phyloP scores from a whole-genome alignment of 2,888 invertebrate genomes.

The Brachyptera risi region DNA sequence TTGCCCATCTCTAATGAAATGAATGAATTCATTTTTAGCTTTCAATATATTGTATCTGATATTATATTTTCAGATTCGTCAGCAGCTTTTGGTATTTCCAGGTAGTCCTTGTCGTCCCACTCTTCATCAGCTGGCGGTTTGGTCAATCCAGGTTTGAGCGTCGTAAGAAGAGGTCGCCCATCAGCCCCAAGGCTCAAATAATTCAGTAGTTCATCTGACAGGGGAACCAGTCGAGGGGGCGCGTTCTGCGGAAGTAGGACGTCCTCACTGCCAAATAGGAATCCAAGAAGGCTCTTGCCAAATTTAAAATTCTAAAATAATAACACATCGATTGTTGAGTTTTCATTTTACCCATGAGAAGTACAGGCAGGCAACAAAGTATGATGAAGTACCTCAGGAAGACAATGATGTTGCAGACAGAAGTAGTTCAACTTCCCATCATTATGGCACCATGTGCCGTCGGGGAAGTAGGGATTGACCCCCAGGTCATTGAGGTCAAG shows the following conservation, averaged over 20 bases:
- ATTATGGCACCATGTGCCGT: conserved; percentile 76
- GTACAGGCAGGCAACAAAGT: not conserved
- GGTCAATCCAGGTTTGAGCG: conserved; percentile 51
- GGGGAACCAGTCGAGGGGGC: conserved; percentile 46
- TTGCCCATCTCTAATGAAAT: too few relatives aligned
- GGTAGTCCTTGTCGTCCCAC: conserved; percentile 66
- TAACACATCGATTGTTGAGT: too few relatives aligned
- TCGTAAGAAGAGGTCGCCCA: conserved; percentile 58
- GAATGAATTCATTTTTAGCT: too few relatives aligned
- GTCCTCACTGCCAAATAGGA: conserved; percentile 49
- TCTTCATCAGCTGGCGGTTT: conserved; percentile 53
- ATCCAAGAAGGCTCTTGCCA: conserved; percentile 51
- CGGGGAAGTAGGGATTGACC: conserved; percentile 70
- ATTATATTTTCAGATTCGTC: too few relatives aligned
- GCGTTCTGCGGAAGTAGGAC: conserved; percentile 63
- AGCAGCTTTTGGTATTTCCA: conserved; percentile 50
- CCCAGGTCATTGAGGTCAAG: conserved; percentile 71
- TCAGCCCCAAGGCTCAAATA: conserved; percentile 59
- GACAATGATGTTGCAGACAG: conserved; percentile 69
- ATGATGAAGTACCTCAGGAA: conserved; percentile 71
- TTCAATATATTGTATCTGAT: too few relatives aligned
- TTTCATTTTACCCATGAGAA: too few relatives aligned
- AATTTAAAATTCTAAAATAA: conserved; percentile 30
- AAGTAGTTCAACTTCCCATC: conserved; percentile 62
- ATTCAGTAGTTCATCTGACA: conserved; percentile 51